phyloP scores from a whole-genome alignment of 2,113 vertebrate species.

The Crotalus helleri region DNA sequence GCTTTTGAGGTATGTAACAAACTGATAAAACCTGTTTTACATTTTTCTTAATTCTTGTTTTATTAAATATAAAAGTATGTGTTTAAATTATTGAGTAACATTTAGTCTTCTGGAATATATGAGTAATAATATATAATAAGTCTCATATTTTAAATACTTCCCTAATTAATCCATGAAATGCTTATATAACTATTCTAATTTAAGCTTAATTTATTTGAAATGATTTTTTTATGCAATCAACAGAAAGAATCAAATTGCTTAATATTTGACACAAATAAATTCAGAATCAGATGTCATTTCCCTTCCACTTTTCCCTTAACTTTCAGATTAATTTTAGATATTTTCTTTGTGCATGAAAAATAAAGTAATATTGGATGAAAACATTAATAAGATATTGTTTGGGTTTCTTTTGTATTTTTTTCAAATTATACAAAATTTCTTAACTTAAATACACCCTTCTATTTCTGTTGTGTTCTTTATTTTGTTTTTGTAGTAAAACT shows the following conservation, averaged over 20 bases:
- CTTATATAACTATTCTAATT: slow-evolving; percentile 14
- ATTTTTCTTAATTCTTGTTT: background rate
- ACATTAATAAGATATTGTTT: slow-evolving; percentile 44
- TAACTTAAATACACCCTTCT: background rate
- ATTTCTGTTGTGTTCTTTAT: background rate
- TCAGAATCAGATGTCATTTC: background rate
- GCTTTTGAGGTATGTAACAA: background rate
- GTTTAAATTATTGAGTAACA: slow-evolving; percentile 51
- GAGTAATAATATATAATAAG: background rate
- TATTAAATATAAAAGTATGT: slow-evolving; percentile 24
- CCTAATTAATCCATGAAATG: background rate
- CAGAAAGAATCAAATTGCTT: background rate
- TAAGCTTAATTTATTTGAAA: background rate
- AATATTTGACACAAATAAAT: background rate
- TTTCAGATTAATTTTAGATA: slow-evolving; percentile 59
- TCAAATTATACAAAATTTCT: background rate
- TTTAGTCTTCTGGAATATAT: slow-evolving; percentile 35
- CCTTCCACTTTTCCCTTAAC: slow-evolving; percentile 39
- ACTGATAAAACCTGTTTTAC: slow-evolving; percentile 22
- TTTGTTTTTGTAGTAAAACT: background rate
- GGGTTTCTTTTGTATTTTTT: background rate
- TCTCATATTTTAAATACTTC: background rate
- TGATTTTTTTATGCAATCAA: background rate
- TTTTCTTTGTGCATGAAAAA: slow-evolving; percentile 53
- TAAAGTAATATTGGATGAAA: background rate